These are phyloP conservation scores for Gymnocypris eckloni DNA, from an alignment of 2,797 vertebrate species.

Conservation along the genomic window DNA sequence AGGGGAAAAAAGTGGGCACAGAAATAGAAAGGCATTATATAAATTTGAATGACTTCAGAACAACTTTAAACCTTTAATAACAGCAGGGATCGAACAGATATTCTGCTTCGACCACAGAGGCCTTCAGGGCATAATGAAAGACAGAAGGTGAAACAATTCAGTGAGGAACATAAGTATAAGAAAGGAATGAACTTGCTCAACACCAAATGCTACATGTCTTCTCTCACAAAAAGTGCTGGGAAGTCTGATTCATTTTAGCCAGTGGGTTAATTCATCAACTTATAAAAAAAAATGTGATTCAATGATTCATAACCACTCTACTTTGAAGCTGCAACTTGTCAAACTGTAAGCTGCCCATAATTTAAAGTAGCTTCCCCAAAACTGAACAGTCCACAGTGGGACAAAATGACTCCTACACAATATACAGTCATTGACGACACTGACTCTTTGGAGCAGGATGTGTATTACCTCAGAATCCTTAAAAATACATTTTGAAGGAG, in stretches of 20 bases:
- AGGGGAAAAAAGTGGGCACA: background rate
- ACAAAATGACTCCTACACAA: background rate
- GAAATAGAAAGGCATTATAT: constrained; percentile 21
- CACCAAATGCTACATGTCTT: background rate
- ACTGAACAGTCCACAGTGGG: background rate
- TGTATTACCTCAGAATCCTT: constrained; percentile 7
- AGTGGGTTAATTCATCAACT: background rate
- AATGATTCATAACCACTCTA: constrained; percentile 11
- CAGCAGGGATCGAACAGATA: constrained; percentile 16
- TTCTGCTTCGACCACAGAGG: constrained; percentile 13
- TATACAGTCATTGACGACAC: background rate
- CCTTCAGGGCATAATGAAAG: constrained; percentile 27
- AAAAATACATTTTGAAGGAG: constrained; percentile 1
- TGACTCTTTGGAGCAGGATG: constrained; percentile 2
- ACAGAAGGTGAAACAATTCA: constrained; percentile 9
- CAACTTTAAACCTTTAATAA: constrained; percentile 30
- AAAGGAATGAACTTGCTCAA: background rate
- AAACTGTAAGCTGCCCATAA: background rate
- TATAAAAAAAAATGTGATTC: background rate
- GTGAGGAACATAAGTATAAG: background rate
- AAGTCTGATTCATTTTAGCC: background rate
- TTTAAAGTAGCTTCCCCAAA: constrained; percentile 1
- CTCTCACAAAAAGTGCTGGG: background rate
- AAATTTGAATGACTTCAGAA: constrained; percentile 33
- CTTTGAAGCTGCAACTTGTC: background rate